Percentiles rank a stretch among this genome's conserved stretches.
phyloP scores from a whole-genome alignment of 1,140 invertebrate genomes.

The Cheumatopsyche charites region DNA sequence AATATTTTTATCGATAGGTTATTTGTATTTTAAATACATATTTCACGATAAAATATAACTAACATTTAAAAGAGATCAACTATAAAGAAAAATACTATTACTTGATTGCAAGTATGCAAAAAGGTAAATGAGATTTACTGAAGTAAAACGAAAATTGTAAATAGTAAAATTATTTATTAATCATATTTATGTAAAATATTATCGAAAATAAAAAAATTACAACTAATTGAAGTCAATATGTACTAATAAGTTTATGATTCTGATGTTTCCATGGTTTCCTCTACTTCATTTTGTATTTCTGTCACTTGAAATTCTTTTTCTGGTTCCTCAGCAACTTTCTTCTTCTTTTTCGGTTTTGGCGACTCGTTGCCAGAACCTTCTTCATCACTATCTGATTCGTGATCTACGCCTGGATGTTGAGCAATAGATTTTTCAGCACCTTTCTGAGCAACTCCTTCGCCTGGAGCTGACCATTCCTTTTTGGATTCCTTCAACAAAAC shows the following conservation, averaged over 20 bases:
- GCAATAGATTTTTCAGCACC: constrained; percentile 56
- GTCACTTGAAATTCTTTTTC: constrained; percentile 41
- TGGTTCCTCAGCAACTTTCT: constrained; percentile 28
- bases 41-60: too few species aligned
- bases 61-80: too few species aligned
- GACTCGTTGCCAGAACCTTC: constrained; percentile 46
- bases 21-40: too few species aligned
- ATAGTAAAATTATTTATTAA: too few species aligned
- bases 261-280: constrained; percentile 45
- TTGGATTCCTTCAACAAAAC: constrained; percentile 40
- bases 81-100: constrained; percentile 1
- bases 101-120: too few species aligned
- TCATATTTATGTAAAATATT: too few species aligned
- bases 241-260: constrained; percentile 2
- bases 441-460: constrained; percentile 50
- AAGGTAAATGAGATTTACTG: too few species aligned
- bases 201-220: too few species aligned
- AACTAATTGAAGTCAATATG: too few species aligned
- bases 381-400: constrained; percentile 61
- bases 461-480: constrained; percentile 54
- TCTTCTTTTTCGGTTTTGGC: constrained; percentile 38
- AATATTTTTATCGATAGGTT: too few species aligned
- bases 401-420: constrained; percentile 65
- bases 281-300: constrained; percentile 54
- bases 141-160: too few species aligned